Percentiles rank a stretch among this genome's conserved stretches.
These are phyloP conservation scores for Cerastoderma edule DNA, from an alignment of 2,888 invertebrate genomes.

Conservation along the genomic window DNA sequence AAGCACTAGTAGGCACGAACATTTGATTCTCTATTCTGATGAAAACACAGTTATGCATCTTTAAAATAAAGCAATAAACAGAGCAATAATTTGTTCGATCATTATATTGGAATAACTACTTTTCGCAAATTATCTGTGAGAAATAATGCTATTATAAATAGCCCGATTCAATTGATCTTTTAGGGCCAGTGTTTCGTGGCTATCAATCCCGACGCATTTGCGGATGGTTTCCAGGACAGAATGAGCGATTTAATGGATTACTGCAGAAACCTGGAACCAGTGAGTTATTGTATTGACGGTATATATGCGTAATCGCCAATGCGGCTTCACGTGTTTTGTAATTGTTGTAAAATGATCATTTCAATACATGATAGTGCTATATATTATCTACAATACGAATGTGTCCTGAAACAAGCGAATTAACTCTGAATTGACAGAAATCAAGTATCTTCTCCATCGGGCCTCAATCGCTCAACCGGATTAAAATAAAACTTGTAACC, in stretches of 20 bases:
- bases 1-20: background rate
- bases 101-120: background rate
- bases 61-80: background rate
- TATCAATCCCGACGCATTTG: conserved; percentile 92
- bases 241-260: conserved; percentile 89
- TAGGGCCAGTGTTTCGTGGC: conserved; percentile 95
- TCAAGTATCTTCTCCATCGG: background rate
- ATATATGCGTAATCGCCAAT: background rate
- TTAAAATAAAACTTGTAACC: too few relatives aligned
- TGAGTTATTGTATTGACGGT: conserved; percentile 82
- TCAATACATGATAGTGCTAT: background rate
- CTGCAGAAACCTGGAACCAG: conserved; percentile 88
- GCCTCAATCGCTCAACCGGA: too few relatives aligned
- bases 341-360: too few relatives aligned
- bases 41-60: background rate
- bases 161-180: background rate
- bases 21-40: background rate
- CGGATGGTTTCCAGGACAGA: conserved; percentile 90
- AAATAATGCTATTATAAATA: background rate
- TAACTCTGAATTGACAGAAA: background rate
- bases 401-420: background rate
- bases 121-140: background rate
- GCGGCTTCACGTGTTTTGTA: too few relatives aligned
- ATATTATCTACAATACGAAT: background rate
- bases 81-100: background rate